Percentiles rank a stretch among this genome's conserved stretches.
phyloP scores from a whole-genome alignment of 2,888 invertebrate species.

The Busseola fusca region DNA sequence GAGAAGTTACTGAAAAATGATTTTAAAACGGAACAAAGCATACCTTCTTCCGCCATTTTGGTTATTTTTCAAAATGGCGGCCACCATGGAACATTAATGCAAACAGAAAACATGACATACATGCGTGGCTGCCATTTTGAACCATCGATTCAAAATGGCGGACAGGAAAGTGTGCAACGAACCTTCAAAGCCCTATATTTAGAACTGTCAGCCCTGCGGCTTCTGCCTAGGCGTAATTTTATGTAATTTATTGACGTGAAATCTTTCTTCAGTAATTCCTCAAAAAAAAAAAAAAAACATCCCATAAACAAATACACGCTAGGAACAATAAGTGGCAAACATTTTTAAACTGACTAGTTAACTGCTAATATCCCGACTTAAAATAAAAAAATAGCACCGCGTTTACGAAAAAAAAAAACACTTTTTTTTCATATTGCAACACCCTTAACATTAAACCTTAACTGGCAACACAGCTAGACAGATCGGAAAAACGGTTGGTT shows the following conservation, averaged over 20 bases:
- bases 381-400: slow-evolving; percentile 65
- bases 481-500: slow-evolving; percentile 53
- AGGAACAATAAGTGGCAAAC: slow-evolving; percentile 63
- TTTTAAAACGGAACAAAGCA: not conserved
- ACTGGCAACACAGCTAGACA: slow-evolving; percentile 60
- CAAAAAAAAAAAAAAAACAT: slow-evolving; percentile 31
- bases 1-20: slow-evolving; percentile 10
- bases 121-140: not conserved
- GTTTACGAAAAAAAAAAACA: slow-evolving; percentile 53
- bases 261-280: slow-evolving; percentile 2
- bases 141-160: not conserved
- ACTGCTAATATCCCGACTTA: slow-evolving; percentile 51
- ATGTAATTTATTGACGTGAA: not conserved
- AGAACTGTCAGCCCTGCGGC: too few species aligned
- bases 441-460: slow-evolving; percentile 62
- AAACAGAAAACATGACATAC: not conserved
- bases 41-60: not conserved
- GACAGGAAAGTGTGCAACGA: not conserved
- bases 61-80: not conserved
- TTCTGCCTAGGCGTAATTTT: not conserved
- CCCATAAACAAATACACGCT: slow-evolving; percentile 42
- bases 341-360: slow-evolving; percentile 58
- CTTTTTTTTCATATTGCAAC: slow-evolving; percentile 69
- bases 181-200: not conserved
- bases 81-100: not conserved